These are phyloP conservation scores for Drosophila monieri DNA, from an alignment of 2,888 invertebrate genomes.

Conservation along the genomic window DNA sequence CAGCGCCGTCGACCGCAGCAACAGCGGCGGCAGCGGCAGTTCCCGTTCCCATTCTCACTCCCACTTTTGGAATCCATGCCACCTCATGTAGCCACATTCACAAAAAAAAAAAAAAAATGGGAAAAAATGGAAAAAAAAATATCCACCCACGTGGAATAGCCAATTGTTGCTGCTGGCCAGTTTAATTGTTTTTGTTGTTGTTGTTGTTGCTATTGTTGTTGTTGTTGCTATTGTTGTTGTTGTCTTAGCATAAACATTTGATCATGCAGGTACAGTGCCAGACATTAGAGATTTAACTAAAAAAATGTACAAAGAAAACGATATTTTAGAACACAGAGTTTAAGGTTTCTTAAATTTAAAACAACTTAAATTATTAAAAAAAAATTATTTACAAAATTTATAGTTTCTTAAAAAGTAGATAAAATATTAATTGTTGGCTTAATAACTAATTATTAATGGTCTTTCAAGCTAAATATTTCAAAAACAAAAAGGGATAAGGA, in stretches of 20 bases:
- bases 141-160: constrained; percentile 60
- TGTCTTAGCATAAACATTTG: constrained; percentile 66
- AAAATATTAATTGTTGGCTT: no score
- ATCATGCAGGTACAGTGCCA: constrained; percentile 15
- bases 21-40: constrained; percentile 1
- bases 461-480: no score
- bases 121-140: neutral
- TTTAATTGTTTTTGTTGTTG: neutral
- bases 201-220: constrained; percentile 6
- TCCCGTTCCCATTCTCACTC: constrained; percentile 11
- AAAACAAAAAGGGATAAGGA: no score
- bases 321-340: neutral
- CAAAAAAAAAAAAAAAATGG: neutral
- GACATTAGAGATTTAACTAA: neutral
- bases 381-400: no score
- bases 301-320: neutral
- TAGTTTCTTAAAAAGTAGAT: no score
- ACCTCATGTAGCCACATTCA: constrained; percentile 26
- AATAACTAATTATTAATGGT: no score
- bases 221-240: constrained; percentile 12
- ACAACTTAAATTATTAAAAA: no score
- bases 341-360: neutral
- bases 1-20: constrained; percentile 14
- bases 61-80: constrained; percentile 21
- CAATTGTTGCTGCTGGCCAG: constrained; percentile 42